phyloP scores from a whole-genome alignment of 2,797 vertebrate genomes.

The Melanogrammus aeglefinus region DNA sequence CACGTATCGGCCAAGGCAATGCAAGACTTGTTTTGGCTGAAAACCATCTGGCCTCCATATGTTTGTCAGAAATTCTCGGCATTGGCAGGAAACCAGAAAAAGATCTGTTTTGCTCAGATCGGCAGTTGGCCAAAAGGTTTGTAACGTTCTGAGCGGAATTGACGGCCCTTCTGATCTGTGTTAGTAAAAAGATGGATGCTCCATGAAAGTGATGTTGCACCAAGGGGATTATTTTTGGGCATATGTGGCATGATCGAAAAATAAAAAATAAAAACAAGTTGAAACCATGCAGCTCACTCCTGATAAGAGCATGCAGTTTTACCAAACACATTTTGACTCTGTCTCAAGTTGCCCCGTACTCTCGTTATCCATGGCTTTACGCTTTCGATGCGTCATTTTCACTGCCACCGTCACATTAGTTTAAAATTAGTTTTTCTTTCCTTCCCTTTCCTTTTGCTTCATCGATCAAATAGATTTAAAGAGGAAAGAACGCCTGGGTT shows the following conservation, averaged over 20 bases:
- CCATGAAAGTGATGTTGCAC: slow-evolving; percentile 5
- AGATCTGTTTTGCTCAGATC: slow-evolving; percentile 46
- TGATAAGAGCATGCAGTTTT: not conserved
- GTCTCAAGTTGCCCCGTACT: not conserved
- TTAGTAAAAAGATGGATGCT: slow-evolving; percentile 36
- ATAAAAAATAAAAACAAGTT: not conserved
- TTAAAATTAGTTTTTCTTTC: not conserved
- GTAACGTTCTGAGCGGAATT: slow-evolving; percentile 42
- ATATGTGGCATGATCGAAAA: not conserved
- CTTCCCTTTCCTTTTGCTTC: not conserved
- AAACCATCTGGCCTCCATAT: slow-evolving; percentile 67
- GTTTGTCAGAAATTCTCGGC: slow-evolving; percentile 52
- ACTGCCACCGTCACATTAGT: too few species aligned
- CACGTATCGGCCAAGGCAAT: slow-evolving; percentile 38
- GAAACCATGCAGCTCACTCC: not conserved
- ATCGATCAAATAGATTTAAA: not conserved
- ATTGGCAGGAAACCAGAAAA: slow-evolving; percentile 49
- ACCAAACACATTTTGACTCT: too few species aligned
- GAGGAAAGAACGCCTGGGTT: too few species aligned
- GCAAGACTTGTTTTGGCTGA: slow-evolving; percentile 48
- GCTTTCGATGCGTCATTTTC: too few species aligned
- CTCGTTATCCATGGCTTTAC: not conserved
- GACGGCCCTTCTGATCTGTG: slow-evolving; percentile 38
- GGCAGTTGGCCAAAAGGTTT: slow-evolving; percentile 36
- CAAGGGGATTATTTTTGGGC: slow-evolving; percentile 15